Evolutionary conservation across 92 coral and sea anemone species (phyloP), one percentile per base, ranked within the genome.

Genomic region (Meandrina meandrites): DNA sequence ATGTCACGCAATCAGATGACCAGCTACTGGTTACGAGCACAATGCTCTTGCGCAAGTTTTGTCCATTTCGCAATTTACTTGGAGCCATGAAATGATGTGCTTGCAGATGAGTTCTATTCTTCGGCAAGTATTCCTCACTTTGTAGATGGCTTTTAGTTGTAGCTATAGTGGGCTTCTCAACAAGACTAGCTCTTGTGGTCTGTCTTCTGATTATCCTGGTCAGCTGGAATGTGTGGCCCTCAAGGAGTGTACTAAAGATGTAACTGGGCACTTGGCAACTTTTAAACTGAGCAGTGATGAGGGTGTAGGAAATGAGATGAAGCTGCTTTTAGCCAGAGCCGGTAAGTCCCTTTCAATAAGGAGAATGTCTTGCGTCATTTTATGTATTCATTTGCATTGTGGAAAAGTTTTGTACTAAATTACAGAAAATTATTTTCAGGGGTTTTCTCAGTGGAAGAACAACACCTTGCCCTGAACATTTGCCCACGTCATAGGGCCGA

Each of bases 191-290:
- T 0, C 82, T 79, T 79, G 82, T 34, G 82, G 85, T 35, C 47
- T 32, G n/a, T 58, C 85, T 18, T 13, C 31, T 34, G 56, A 81
- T 34, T 81, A 64, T 81, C 85, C 76, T 13, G 85, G 76, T 14
- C 75, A 58, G 30, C 37, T 64, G 8, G 85, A 81, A 19, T 81
- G 86, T 45, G 86, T 69, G 36, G 24, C 18, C 5, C 79, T 82
- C 12, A 70, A 82, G 45, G 78, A 87, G 45, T 80, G 90, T 54
- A 87, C 81, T 19, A 87, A 28, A 72, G 90, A 87, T 81, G 86
- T 87, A 9, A 71, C 74, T 37, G 70, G 90, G 16, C 86, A 81
- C 50, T 60, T 87, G 48, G 67, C 47, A 48, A 76, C n/a, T 66
- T 73, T 87, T 9, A 47, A 76, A 82, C 85, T 87, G 58, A 71